phyloP scores from a whole-genome alignment of 1,140 invertebrate species.

The Formica exsecta region DNA sequence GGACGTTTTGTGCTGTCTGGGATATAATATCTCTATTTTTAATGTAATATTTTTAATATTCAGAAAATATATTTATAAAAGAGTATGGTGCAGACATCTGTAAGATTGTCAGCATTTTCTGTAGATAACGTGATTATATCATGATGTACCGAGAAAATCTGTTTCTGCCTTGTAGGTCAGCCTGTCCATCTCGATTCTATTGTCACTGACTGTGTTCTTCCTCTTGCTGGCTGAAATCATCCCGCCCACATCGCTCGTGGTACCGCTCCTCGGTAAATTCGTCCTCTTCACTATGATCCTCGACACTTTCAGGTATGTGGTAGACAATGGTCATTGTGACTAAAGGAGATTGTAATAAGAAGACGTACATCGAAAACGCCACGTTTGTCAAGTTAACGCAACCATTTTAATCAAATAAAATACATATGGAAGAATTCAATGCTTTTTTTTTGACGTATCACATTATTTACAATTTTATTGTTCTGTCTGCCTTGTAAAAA shows the following conservation, averaged over 20 bases:
- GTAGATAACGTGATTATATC: neutral
- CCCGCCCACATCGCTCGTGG: conserved; percentile 98
- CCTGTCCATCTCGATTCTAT: conserved; percentile 99
- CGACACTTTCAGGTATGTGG: conserved; percentile 95
- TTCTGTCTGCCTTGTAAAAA: neutral
- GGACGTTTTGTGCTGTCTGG: no score
- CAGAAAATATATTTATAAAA: neutral
- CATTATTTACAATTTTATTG: neutral
- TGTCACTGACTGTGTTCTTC: conserved; percentile 99
- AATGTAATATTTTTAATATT: conserved; percentile 4
- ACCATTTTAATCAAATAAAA: neutral
- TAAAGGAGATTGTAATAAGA: neutral
- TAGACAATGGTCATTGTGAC: neutral
- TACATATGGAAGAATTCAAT: neutral
- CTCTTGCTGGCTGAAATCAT: conserved; percentile 99
- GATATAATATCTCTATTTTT: neutral
- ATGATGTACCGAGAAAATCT: neutral
- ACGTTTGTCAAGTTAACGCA: neutral
- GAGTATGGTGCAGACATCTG: neutral
- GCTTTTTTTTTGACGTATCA: neutral
- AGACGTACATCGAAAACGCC: neutral
- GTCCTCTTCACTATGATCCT: conserved; percentile 99
- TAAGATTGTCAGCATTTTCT: neutral
- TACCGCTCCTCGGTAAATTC: conserved; percentile 99
- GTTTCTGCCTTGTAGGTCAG: conserved; percentile 90